phyloP scores from a whole-genome alignment of 1,140 invertebrate species.

The Pantala flavescens region DNA sequence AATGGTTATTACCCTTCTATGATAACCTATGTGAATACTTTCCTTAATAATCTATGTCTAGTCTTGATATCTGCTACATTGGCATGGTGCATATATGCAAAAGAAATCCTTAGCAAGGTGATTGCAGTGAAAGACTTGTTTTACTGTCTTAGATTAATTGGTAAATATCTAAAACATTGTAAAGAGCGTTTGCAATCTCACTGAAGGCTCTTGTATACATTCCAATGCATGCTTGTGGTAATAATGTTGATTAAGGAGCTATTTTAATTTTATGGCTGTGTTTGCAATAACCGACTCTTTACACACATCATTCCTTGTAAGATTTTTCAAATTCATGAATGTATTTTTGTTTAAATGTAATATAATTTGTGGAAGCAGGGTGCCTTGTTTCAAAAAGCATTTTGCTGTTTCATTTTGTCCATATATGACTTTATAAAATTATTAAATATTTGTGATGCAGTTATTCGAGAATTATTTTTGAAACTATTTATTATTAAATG shows the following conservation, averaged over 20 bases:
- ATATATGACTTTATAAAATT: too few relatives aligned
- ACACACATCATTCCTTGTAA: not conserved
- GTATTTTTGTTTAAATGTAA: too few relatives aligned
- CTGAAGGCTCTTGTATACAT: not conserved
- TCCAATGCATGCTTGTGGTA: not conserved
- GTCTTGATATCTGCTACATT: not conserved
- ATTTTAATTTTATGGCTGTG: not conserved
- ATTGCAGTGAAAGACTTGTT: too few relatives aligned
- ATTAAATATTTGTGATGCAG: too few relatives aligned
- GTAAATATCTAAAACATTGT: not conserved
- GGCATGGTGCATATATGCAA: not conserved
- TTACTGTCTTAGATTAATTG: not conserved
- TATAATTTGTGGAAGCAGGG: too few relatives aligned
- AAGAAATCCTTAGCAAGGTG: not conserved
- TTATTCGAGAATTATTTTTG: not conserved
- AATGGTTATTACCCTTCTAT: not conserved
- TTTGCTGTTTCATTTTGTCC: too few relatives aligned
- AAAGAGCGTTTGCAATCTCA: not conserved
- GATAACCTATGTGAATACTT: not conserved
- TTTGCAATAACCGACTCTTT: not conserved
- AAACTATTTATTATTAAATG: not conserved
- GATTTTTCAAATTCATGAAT: not conserved
- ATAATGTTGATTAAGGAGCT: not conserved
- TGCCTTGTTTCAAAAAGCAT: too few relatives aligned
- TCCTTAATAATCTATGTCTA: not conserved